A percentile compares a stretch with the other conserved stretches of the same genome.
Conservation (phyloP, 2,797 vertebrate species). For the Otolemur crassicaudatus region DNA sequence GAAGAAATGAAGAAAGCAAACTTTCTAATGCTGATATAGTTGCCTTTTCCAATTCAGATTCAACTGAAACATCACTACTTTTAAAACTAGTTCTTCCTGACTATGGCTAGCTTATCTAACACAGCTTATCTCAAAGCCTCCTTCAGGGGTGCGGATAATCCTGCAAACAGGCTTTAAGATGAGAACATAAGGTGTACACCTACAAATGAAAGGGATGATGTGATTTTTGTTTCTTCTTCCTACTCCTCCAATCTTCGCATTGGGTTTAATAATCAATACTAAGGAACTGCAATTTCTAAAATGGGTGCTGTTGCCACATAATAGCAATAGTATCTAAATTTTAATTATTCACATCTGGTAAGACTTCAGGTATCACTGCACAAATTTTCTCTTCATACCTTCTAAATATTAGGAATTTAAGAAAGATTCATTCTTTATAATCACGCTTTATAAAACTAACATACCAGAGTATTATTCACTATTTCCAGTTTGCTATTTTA, state of each 20-base stretch:
- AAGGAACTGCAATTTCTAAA: neutral
- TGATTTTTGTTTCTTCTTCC: neutral
- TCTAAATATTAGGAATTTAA: neutral
- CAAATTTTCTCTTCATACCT: neutral
- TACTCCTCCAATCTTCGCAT: neutral
- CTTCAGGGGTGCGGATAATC: neutral
- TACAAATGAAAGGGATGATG: neutral
- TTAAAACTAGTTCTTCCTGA: neutral
- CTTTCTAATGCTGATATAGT: neutral
- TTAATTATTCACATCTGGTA: neutral
- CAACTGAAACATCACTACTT: neutral
- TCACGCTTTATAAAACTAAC: neutral
- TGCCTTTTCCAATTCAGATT: neutral
- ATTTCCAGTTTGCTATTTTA: conserved; percentile 81
- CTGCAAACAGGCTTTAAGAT: neutral
- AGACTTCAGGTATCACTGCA: conserved; percentile 3
- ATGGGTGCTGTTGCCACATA: neutral
- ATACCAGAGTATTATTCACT: conserved; percentile 51
- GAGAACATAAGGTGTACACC: neutral
- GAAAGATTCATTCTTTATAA: neutral
- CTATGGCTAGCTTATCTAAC: neutral
- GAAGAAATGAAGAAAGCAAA: neutral
- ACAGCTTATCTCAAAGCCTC: neutral
- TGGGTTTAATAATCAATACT: neutral
- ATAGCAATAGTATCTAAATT: neutral